Conservation (phyloP, 2,888 invertebrate species). For the Papilio gigon region DNA sequence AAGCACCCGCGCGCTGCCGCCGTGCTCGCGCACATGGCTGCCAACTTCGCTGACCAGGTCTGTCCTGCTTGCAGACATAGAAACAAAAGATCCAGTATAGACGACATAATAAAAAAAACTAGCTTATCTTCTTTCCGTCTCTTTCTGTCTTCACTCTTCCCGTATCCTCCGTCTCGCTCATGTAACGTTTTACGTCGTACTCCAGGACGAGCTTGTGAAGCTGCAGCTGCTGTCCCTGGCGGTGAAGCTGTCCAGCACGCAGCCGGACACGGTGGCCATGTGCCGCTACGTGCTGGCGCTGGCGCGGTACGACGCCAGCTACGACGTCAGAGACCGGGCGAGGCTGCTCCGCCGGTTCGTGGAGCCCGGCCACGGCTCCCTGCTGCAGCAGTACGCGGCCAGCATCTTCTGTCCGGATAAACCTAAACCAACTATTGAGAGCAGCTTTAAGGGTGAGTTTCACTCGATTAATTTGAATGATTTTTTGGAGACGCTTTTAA, state of each 20-base stretch:
- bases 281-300: conserved; percentile 97
- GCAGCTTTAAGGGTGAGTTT: conserved; percentile 87
- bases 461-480: not conserved
- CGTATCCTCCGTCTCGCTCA: not conserved
- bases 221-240: conserved; percentile 97
- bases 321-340: conserved; percentile 98
- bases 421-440: conserved; percentile 95
- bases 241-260: conserved; percentile 94
- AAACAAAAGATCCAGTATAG: not conserved
- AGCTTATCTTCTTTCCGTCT: too few species aligned
- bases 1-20: conserved; percentile 68
- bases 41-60: conserved; percentile 71
- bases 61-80: not conserved
- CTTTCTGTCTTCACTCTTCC: not conserved
- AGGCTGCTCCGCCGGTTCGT: conserved; percentile 89
- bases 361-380: conserved; percentile 58
- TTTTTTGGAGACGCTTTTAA: too few species aligned
- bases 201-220: conserved; percentile 95
- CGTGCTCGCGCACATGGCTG: conserved; percentile 68
- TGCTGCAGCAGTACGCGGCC: conserved; percentile 86
- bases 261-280: conserved; percentile 91
- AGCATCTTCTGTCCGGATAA: conserved; percentile 95
- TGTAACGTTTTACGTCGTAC: conserved; percentile 4
- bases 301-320: conserved; percentile 98
- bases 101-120: too few species aligned